Base-by-base conservation (phyloP, 2,888 invertebrate genomes). In the Aleiodes testaceus region DNA sequence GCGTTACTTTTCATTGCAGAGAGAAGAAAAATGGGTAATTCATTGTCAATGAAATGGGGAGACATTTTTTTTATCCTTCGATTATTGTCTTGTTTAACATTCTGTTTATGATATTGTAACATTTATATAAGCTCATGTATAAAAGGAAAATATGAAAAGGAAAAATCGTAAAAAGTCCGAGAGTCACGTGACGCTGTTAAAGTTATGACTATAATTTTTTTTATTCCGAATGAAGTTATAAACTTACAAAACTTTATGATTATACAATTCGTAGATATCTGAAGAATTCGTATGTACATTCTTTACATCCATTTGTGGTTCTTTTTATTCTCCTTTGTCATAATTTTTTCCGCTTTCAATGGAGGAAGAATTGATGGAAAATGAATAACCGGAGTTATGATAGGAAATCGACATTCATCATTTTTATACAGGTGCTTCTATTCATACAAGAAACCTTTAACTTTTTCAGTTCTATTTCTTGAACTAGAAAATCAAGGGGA, bases 81-180 rank as follows among this genome's bases (percentile, higher is more conserved):
- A 26, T 53, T 18, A 20, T 4, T 7, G 2, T 1, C 11, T 20
- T 26, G 26, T 11, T 11, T 22, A n/a, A n/a, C 26, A 22, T 53
- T 53, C 36, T 36, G 2, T 26, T 53, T 12, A 5, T 7, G 12
- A 26, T n/a, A 12, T 53, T 14, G 45, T 20, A n/a, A 42, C 36
- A 36, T 36, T 30, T 11, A 18, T 59, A 59, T 14, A 59, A 59
- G 42, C 42, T 18, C 59, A 36, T 59, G 59, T 36, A 42, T 59
- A 42, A 36, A 59, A 59, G 59, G 2, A 36, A 36, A 36, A 36
- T 26, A 59, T 59, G 6, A 42, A 18, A 30, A 59, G 6, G 16
- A 11, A 49, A 2, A 16, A n/a, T 36, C 59, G 36, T 36, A 59
- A 59, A 59, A 59, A 36, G 2, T 18, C 1, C 2, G 9, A 36